Conservation (phyloP, 1,140 invertebrate genomes). For the Colletes latitarsis region DNA sequence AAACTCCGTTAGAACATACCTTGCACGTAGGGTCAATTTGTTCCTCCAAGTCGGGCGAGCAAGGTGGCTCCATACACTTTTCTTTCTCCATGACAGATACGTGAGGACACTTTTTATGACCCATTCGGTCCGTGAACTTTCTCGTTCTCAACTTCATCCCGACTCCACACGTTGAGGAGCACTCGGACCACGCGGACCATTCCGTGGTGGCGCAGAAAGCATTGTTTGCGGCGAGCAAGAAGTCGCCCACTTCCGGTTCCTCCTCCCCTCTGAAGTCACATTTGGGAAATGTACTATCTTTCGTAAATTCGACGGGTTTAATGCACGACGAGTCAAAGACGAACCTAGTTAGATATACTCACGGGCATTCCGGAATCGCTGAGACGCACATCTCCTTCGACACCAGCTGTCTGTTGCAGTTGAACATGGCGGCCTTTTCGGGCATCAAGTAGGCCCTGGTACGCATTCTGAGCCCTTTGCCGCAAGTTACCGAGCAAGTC, state of each 20-base stretch:
- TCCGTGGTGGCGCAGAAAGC: conserved; percentile 87
- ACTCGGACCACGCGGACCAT: conserved; percentile 92
- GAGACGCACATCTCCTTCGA: conserved; percentile 95
- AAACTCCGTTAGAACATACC: conserved; percentile 45
- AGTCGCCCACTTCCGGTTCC: neutral
- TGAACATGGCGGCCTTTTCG: conserved; percentile 88
- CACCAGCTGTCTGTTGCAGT: conserved; percentile 90
- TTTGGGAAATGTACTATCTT: neutral
- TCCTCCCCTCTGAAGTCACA: conserved; percentile 37
- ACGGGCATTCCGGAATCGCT: conserved; percentile 86
- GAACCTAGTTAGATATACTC: conserved; percentile 70
- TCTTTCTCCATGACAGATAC: conserved; percentile 87
- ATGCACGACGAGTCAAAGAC: too few relatives aligned
- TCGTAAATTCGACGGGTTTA: too few relatives aligned
- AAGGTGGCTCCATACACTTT: conserved; percentile 87
- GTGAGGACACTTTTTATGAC: conserved; percentile 89
- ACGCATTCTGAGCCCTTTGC: conserved; percentile 93
- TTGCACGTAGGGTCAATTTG: conserved; percentile 83
- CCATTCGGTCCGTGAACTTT: conserved; percentile 87
- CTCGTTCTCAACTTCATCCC: conserved; percentile 89
- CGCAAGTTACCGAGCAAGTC: conserved; percentile 91
- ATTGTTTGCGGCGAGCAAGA: neutral
- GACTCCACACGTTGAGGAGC: conserved; percentile 90
- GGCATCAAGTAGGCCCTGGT: conserved; percentile 88
- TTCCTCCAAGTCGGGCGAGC: conserved; percentile 82